Base-by-base conservation (phyloP, 1,140 invertebrate genomes). In the Drosophila kurseongensis region DNA sequence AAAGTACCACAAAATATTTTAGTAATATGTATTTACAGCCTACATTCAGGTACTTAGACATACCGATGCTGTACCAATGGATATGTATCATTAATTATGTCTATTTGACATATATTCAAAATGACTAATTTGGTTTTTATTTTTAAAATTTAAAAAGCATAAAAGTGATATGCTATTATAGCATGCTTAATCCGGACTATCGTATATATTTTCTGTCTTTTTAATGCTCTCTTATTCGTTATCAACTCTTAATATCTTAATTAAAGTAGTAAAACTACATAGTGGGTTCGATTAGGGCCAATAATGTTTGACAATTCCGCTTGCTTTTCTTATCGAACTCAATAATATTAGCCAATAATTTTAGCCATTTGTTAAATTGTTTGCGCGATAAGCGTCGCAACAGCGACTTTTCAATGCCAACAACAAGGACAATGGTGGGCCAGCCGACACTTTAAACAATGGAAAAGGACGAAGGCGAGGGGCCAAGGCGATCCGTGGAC, bases 321-420 rank as follows among this genome's bases (percentile, higher is more conserved):
- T 60, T 41, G 41, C 63, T 50, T 18, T 41, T 10, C 36, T 82
- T 88, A 82, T 86, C 83, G 13, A 56, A 32, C 51, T 41, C 56
- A 42, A 67, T 57, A 74, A 77, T 71, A 71, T 71, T 58, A 76
- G 60, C 61, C 73, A 73, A 82, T 78, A 79, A 78, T 77, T 82
- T 77, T 65, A 40, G 78, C 83, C 80, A 89, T 89, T 89, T 89
- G 84, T 68, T 89, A 72, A 89, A 89, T 89, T 89, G 84, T 63
- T 75, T 82, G 63, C 66, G 50, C 74, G 84, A 89, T 89, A 89
- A 89, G 80, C 56, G 62, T 51, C 41, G 58, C 35, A 69, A 66
- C 47, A 68, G 41, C 63, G 69, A 59, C 57, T 74, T 76, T 65
- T 56, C 36, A 42, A 69, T 68, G 57, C 56, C 72, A 45, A 57